These are phyloP conservation scores for Chromoteleia sp. DNA, from an alignment of 2,888 invertebrate species.

Conservation along the genomic window DNA sequence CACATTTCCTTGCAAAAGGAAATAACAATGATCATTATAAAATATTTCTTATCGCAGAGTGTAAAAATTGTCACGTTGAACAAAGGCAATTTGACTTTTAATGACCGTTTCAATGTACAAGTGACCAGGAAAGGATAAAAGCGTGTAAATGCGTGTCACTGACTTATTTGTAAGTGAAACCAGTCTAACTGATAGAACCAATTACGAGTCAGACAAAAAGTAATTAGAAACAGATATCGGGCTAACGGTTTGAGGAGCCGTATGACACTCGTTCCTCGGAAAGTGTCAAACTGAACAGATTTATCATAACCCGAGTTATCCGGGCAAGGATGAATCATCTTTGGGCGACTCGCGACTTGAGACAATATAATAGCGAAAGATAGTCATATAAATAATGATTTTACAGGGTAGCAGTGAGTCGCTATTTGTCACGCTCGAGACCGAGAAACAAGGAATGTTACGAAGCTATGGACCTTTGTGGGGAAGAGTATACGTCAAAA, in stretches of 20 bases:
- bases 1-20: too few relatives aligned
- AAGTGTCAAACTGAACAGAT: conserved; percentile 16
- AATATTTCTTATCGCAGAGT: background rate
- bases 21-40: too few relatives aligned
- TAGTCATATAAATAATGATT: conserved; percentile 68
- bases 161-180: conserved; percentile 44
- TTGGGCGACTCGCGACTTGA: conserved; percentile 17
- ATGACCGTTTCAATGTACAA: background rate
- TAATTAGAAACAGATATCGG: conserved; percentile 34
- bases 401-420: conserved; percentile 58
- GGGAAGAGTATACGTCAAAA: conserved; percentile 28
- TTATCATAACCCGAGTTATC: conserved; percentile 11
- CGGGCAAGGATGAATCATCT: conserved; percentile 9
- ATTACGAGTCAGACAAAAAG: conserved; percentile 34
- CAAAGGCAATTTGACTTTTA: background rate
- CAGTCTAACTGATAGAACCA: conserved; percentile 41
- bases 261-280: conserved; percentile 28
- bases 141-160: conserved; percentile 23
- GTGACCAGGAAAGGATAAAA: conserved; percentile 25
- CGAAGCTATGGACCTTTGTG: conserved; percentile 42
- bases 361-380: conserved; percentile 53
- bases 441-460: conserved; percentile 31
- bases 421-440: conserved; percentile 37
- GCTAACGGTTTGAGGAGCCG: background rate
- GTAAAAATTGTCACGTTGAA: background rate